Conservation (phyloP, 2,888 invertebrate genomes). For the Cabera pusaria region DNA sequence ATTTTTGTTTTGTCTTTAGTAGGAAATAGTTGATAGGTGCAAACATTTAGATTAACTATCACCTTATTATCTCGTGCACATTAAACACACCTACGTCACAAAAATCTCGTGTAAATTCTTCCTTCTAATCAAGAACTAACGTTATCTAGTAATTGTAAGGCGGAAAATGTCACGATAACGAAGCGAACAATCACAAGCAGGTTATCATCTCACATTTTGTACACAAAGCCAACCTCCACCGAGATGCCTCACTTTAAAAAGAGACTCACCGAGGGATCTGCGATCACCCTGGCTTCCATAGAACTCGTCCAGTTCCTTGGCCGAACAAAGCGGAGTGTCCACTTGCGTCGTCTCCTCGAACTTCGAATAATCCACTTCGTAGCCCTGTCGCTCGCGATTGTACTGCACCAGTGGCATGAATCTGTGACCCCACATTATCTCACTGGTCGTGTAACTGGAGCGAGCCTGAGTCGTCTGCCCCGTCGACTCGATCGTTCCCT, state of each 20-base stretch:
- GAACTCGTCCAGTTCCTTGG: constrained; percentile 85
- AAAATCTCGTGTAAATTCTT: constrained; percentile 22
- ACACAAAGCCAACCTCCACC: constrained; percentile 56
- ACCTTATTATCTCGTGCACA: constrained; percentile 17
- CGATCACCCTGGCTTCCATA: constrained; percentile 83
- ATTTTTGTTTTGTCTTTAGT: too few relatives aligned
- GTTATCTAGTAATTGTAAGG: constrained; percentile 25
- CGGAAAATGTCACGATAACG: constrained; percentile 32
- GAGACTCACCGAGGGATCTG: constrained; percentile 80
- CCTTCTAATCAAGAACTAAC: constrained; percentile 25
- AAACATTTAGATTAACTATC: constrained; percentile 17
- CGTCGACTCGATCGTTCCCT: constrained; percentile 92
- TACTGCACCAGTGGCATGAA: constrained; percentile 90
- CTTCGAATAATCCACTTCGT: constrained; percentile 91
- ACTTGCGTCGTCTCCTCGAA: constrained; percentile 92
- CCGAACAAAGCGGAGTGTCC: constrained; percentile 90
- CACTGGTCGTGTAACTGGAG: constrained; percentile 90
- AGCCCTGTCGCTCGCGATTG: constrained; percentile 88
- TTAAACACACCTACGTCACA: constrained; percentile 21
- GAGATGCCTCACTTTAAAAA: constrained; percentile 47
- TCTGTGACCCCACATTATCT: constrained; percentile 92
- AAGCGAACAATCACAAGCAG: constrained; percentile 40
- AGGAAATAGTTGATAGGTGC: constrained; percentile 11
- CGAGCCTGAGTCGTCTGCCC: constrained; percentile 89
- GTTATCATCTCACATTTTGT: constrained; percentile 44